These are phyloP conservation scores for Bombus fervidus DNA, from an alignment of 1,140 invertebrate genomes.

Conservation along the genomic window DNA sequence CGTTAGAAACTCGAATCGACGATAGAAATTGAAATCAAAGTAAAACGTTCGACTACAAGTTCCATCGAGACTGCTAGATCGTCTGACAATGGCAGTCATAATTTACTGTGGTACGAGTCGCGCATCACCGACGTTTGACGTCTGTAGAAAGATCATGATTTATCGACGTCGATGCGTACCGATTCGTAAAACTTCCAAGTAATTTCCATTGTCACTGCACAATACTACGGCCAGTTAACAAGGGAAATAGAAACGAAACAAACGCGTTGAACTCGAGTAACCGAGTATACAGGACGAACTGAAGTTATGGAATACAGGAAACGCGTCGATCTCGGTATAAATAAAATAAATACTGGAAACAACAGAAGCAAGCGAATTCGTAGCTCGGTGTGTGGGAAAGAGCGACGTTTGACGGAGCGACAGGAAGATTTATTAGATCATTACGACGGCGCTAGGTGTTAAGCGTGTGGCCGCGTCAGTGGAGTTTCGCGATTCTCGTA, in stretches of 20 bases:
- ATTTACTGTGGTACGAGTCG: no score
- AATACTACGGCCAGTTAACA: no score
- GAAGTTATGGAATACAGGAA: neutral
- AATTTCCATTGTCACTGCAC: no score
- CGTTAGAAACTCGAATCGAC: neutral
- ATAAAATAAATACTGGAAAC: neutral
- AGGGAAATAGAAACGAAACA: no score
- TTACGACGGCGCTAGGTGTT: slow-evolving; percentile 20
- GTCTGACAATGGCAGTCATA: no score
- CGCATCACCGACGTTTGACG: no score
- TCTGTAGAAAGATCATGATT: no score
- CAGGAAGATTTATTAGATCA: slow-evolving; percentile 41
- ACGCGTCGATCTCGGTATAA: neutral
- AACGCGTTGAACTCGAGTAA: no score
- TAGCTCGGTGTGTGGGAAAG: neutral
- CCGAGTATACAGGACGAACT: no score
- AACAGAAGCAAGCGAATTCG: slow-evolving; percentile 10
- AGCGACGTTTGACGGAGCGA: slow-evolving; percentile 7
- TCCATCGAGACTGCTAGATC: no score
- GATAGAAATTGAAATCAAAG: neutral
- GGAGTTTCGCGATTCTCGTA: slow-evolving; percentile 27
- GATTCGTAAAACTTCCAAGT: no score
- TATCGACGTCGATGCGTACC: no score
- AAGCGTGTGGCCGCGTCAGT: slow-evolving; percentile 10
- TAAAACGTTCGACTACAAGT: neutral